These are phyloP conservation scores for Acanthurus tractus DNA, from an alignment of 2,797 vertebrate species.

Conservation along the genomic window DNA sequence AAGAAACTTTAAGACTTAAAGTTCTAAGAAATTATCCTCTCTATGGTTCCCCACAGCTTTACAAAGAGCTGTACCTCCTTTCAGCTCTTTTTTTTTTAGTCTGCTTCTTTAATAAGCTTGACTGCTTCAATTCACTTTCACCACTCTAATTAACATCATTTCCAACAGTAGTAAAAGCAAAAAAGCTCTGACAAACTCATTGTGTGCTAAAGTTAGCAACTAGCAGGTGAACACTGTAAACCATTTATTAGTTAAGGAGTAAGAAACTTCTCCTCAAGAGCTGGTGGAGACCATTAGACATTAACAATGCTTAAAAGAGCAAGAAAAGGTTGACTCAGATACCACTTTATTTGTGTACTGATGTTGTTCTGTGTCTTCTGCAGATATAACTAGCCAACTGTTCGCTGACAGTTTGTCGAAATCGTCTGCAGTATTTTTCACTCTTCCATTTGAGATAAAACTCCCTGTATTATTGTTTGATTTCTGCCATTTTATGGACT, in stretches of 20 bases:
- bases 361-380: conserved; percentile 9
- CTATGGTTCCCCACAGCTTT: background rate
- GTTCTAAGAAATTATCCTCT: no score
- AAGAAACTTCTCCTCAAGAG: background rate
- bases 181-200: background rate
- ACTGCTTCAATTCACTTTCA: no score
- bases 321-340: background rate
- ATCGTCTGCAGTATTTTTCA: background rate
- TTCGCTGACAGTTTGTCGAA: conserved; percentile 4
- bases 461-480: background rate
- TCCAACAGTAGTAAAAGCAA: background rate
- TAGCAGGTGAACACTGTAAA: background rate
- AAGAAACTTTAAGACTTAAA: no score
- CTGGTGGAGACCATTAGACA: conserved; percentile 4
- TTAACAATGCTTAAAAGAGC: background rate
- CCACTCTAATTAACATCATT: background rate
- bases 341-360: background rate
- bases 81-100: background rate
- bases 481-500: background rate
- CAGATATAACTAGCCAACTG: conserved; percentile 19
- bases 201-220: background rate
- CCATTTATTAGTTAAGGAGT: background rate
- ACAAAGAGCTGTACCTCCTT: background rate
- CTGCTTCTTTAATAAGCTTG: no score
- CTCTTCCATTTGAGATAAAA: background rate